Evolutionary conservation across 2,888 invertebrate species (phyloP), one percentile per base, ranked within the genome.

Genomic region (Siphlonurus alternatus): DNA sequence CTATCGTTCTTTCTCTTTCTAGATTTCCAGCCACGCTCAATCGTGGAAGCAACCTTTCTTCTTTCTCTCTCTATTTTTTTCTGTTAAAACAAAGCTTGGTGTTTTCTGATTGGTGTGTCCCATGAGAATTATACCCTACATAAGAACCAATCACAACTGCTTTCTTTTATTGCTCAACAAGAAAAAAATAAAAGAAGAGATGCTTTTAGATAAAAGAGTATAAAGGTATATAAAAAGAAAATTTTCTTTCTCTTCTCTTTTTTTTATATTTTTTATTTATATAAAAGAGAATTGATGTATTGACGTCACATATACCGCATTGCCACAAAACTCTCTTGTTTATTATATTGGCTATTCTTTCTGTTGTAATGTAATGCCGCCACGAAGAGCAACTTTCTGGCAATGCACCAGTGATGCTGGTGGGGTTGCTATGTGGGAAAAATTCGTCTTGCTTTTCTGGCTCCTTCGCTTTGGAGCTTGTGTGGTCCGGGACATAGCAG

Each of bases 1-100:
- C 64, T 53, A 65, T 63, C 62, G 63, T 64, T 66, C 63, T 66
- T 66, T 66, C 54, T 66, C 62, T 65, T 63, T 62, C 63, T 23
- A 59, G 19, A 25, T 22, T 20, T 19, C 20, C 23, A 38, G 54
- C 23, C 23, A 20, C 20, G 22, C 20, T 38, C 25, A 56, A 65
- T 61, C 62, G 62, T 65, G 61, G 65, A 65, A 54, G 61, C 23
- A 23, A 38, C 62, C 63, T 63, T 65, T 60, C 38, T 61, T 63
- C 23, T 51, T 59, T 54, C 61, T 63, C 53, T 63, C 53, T 66
- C 56, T 64, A 15, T 64, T 62, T 65, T 54, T 67, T 53, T 63
- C 51, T 62, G 24, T 15, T 38, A 38, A 38, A 38, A 38, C 38
- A 38, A 38, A 38, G 38, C 38, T 38, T 38, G 38, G 38, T 38